Conservation (phyloP, 2,797 vertebrate species). For the Gobionotothen gibberifrons region DNA sequence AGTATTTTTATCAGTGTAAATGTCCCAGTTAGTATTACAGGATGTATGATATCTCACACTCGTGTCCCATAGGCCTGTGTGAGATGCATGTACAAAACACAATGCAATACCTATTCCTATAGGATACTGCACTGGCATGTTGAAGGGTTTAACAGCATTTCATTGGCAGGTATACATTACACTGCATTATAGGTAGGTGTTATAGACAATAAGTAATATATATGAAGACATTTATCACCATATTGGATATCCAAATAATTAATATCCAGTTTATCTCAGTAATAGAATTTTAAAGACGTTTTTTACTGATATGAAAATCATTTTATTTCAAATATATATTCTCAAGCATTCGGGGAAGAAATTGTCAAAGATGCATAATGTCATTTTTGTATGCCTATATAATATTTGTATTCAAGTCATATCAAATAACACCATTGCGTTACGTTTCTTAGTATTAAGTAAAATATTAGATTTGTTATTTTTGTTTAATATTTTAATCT, state of each 20-base stretch:
- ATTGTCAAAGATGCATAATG: neutral
- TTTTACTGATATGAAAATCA: too few species aligned
- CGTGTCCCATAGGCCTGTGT: neutral
- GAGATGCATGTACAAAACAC: neutral
- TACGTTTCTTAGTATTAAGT: too few species aligned
- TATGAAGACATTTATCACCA: neutral
- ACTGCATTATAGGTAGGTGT: too few species aligned
- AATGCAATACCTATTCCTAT: neutral
- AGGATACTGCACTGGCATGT: too few species aligned
- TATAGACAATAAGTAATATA: neutral
- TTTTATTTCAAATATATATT: neutral
- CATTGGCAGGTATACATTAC: too few species aligned
- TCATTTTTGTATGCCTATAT: neutral
- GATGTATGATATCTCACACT: neutral
- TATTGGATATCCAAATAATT: neutral
- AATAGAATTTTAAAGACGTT: neutral
- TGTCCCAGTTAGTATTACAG: neutral
- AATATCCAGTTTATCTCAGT: neutral
- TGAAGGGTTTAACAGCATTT: too few species aligned
- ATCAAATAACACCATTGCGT: too few species aligned
- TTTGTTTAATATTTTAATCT: too few species aligned
- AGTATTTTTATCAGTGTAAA: too few species aligned
- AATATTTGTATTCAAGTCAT: neutral
- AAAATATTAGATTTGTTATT: too few species aligned
- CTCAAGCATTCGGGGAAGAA: neutral